Conservation (phyloP, 2,797 vertebrate genomes). For the Brachyalestes nurse region DNA sequence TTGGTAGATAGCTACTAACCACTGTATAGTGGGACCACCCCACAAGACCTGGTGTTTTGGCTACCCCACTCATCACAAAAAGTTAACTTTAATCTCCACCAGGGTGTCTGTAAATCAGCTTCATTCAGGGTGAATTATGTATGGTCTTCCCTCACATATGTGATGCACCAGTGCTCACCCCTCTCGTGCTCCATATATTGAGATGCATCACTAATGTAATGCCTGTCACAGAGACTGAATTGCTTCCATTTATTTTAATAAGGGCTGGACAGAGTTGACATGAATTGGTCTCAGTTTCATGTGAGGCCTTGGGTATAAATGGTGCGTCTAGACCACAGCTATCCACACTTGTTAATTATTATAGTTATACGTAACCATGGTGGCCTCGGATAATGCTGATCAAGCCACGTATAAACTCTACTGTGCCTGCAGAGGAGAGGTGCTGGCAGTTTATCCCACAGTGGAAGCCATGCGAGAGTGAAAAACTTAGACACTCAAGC, state of each 20-base stretch:
- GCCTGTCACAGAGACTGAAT: not conserved
- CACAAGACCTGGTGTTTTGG: no score
- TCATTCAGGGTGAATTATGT: not conserved
- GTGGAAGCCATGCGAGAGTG: not conserved
- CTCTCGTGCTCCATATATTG: not conserved
- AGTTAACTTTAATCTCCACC: not conserved
- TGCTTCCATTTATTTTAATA: constrained; percentile 9
- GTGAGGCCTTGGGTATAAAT: not conserved
- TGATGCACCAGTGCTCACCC: not conserved
- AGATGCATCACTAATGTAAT: constrained; percentile 5
- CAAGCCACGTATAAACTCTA: not conserved
- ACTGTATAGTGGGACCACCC: no score
- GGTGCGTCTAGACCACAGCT: not conserved
- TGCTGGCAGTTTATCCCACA: not conserved
- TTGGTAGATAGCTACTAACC: no score
- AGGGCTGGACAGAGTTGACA: not conserved
- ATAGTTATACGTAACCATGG: not conserved
- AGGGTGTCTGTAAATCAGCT: not conserved
- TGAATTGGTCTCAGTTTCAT: not conserved
- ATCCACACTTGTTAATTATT: not conserved
- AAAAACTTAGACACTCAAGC: not conserved
- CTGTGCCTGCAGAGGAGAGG: not conserved
- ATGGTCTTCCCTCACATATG: not conserved
- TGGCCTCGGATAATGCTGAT: not conserved
- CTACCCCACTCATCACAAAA: no score